Conservation (phyloP, 2,113 vertebrate species). For the Trogon surrucura region DNA sequence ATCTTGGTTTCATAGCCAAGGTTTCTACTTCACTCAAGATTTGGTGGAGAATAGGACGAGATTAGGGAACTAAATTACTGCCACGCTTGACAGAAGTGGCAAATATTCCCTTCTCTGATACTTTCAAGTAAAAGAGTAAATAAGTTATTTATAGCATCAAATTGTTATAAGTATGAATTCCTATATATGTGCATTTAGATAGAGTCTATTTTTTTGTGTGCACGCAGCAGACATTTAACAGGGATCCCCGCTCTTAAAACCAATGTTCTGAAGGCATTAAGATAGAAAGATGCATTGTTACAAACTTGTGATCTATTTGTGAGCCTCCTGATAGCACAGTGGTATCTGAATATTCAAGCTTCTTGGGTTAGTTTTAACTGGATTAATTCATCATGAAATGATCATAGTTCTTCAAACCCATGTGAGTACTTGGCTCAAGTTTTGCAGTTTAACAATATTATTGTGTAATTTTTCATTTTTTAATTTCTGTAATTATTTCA, state of each 20-base stretch:
- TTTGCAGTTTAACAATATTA: not conserved
- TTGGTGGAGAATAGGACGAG: not conserved
- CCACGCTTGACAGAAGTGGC: not conserved
- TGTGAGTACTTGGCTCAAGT: not conserved
- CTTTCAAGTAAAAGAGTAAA: not conserved
- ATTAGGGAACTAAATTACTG: not conserved
- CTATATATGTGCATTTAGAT: not conserved
- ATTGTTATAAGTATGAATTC: not conserved
- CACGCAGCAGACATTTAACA: not conserved
- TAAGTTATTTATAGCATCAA: not conserved
- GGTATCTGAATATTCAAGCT: not conserved
- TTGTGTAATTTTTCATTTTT: not conserved
- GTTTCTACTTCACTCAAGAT: not conserved
- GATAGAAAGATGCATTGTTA: not conserved
- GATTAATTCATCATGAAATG: not conserved
- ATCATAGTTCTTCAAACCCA: not conserved
- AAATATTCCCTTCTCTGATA: not conserved
- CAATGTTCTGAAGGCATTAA: not conserved
- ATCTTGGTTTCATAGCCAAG: not conserved
- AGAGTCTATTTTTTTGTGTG: not conserved
- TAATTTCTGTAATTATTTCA: not conserved
- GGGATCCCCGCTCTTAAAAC: not conserved
- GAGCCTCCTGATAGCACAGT: not conserved
- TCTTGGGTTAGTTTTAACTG: not conserved
- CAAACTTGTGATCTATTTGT: not conserved